phyloP scores from a whole-genome alignment of 2,797 vertebrate genomes.

The Sebastes umbrosus region DNA sequence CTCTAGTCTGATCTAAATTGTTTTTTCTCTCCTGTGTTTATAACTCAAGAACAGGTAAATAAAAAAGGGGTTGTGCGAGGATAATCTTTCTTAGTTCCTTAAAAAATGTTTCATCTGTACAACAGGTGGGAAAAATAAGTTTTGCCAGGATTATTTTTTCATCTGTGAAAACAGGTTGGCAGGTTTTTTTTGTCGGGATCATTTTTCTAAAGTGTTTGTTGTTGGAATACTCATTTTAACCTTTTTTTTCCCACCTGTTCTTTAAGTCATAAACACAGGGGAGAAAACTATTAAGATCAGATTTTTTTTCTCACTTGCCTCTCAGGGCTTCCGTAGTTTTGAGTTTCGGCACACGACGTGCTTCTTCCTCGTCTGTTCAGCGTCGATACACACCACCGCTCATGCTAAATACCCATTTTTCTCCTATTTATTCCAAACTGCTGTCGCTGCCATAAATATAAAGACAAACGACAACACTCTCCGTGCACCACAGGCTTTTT shows the following conservation, averaged over 20 bases:
- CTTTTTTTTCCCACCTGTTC: not conserved
- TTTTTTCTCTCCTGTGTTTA: not conserved
- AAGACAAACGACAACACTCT: constrained; percentile 20
- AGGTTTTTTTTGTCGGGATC: not conserved
- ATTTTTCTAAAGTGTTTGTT: not conserved
- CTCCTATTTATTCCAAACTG: not conserved
- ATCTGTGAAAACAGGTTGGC: not conserved
- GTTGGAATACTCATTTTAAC: not conserved
- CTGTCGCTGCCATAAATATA: constrained; percentile 8
- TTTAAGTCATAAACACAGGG: not conserved
- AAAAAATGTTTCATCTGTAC: not conserved
- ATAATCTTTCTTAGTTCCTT: no score
- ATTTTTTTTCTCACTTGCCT: not conserved
- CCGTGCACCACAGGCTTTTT: constrained; percentile 3
- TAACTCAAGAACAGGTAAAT: not conserved
- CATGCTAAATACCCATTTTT: constrained; percentile 1
- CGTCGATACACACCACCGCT: not conserved
- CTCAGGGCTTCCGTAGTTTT: not conserved
- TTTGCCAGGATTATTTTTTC: not conserved
- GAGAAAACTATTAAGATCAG: accelerated
- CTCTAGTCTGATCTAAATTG: not conserved
- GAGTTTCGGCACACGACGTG: not conserved
- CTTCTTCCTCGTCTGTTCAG: not conserved
- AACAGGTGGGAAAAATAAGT: not conserved
- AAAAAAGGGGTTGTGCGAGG: not conserved